Base-by-base conservation (phyloP, 2,888 invertebrate species). In the Sepioteuthis lessoniana region DNA sequence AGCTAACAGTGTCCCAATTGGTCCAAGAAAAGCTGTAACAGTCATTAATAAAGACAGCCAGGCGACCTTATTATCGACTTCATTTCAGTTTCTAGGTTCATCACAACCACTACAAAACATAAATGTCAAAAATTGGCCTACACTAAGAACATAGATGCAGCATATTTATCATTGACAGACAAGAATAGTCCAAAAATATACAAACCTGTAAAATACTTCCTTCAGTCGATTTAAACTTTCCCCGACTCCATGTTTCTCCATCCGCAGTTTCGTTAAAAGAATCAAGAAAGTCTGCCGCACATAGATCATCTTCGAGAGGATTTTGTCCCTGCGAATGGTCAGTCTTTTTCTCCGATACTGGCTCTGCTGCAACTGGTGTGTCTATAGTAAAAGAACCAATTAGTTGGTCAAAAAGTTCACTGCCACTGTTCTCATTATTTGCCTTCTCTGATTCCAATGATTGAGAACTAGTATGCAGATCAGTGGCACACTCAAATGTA, bases 231-330 rank as follows among this genome's bases (percentile, higher is more conserved):
- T 76, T 55, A 1, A 95, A 3, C 46, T 94, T 93, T n/a, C 96
- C 95, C 94, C 94, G 95, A 90, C 95, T 95, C 94, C 95, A 95
- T 7, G 50, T 35, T 38, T 92, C 92, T n/a, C 31, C n/a, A 38
- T 46, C 93, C 94, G 55, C 93, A 31, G 60, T 46, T 28, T 42
- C 55, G 60, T 60, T 60, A 38, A 91, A 91, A 19, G 91, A 91
- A 38, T 91, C 91, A 31, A 38, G 91, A 38, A 91, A 91, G 42
- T 91, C 91, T 28, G 91, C 38, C 7, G 46, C 91, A 76, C n/a
- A n/a, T n/a, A 19, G 76, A 76, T 35, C 16, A 13, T 76, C 76
- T 35, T 76, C 55, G 25, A 55, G 55, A 55, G 21, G 28, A 25
- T 25, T 55, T 55, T 5, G 25, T 7, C 5, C 3, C 25, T n/a